phyloP scores from a whole-genome alignment of 2,113 vertebrate genomes.

The Hippoglossus stenolepis region DNA sequence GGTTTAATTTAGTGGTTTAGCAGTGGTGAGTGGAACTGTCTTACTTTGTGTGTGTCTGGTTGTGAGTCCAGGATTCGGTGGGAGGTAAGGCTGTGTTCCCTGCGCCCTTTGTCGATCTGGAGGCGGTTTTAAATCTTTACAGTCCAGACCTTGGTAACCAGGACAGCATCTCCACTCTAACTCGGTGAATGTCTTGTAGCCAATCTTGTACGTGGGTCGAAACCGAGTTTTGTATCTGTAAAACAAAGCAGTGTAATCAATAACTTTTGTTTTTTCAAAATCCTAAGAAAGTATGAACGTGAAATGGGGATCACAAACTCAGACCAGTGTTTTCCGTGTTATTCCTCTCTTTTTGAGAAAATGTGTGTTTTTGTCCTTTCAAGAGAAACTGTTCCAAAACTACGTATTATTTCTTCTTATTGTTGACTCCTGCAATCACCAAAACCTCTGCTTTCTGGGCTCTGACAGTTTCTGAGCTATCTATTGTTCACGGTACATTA shows the following conservation, averaged over 20 bases:
- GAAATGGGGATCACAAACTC: slow-evolving; percentile 3
- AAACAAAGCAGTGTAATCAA: slow-evolving; percentile 20
- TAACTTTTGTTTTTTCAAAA: not conserved
- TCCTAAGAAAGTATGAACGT: not conserved
- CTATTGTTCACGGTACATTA: slow-evolving; percentile 1
- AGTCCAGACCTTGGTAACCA: slow-evolving; percentile 90
- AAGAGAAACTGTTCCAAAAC: no score
- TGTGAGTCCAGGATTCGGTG: slow-evolving; percentile 59
- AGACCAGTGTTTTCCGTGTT: no score
- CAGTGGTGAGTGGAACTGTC: slow-evolving; percentile 4
- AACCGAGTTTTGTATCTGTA: slow-evolving; percentile 88
- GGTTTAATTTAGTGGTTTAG: not conserved
- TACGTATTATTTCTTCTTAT: no score
- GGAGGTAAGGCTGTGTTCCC: slow-evolving; percentile 56
- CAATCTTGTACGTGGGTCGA: slow-evolving; percentile 90
- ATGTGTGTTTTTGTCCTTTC: no score
- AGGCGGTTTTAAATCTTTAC: slow-evolving; percentile 87
- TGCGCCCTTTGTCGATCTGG: slow-evolving; percentile 66
- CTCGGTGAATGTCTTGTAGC: slow-evolving; percentile 92
- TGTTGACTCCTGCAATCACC: no score
- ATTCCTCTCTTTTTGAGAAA: no score
- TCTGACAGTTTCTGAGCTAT: slow-evolving; percentile 2
- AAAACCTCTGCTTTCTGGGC: no score
- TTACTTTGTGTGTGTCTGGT: slow-evolving; percentile 78
- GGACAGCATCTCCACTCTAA: slow-evolving; percentile 97